These are phyloP conservation scores for Lepidochitona cinerea DNA, from an alignment of 2,888 invertebrate species.

Conservation along the genomic window DNA sequence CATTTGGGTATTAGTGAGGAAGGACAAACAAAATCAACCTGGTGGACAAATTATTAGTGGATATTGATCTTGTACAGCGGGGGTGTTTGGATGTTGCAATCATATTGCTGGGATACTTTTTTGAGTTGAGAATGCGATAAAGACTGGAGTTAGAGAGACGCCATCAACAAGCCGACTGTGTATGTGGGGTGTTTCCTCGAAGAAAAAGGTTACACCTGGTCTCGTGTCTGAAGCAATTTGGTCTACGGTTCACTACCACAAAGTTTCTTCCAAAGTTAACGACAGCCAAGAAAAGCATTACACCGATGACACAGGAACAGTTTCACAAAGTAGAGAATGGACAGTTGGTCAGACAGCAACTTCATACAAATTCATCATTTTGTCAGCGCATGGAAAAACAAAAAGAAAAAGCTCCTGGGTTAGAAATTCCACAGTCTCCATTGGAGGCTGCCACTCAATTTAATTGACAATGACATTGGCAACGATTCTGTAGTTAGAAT, in stretches of 20 bases:
- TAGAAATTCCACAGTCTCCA: neutral
- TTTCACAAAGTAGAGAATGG: neutral
- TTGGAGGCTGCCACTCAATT: no score
- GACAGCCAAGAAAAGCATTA: neutral
- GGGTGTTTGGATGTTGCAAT: neutral
- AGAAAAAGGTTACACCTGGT: neutral
- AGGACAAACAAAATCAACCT: neutral
- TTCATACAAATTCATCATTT: neutral
- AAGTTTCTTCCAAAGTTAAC: neutral
- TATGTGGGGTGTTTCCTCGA: neutral
- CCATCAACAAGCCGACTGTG: neutral
- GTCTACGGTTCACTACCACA: neutral
- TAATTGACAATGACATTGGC: no score
- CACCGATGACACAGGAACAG: neutral
- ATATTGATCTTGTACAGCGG: slow-evolving; percentile 29
- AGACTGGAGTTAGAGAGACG: neutral
- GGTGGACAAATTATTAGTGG: slow-evolving; percentile 5
- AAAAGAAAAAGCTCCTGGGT: neutral
- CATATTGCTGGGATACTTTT: neutral
- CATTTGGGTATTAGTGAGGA: slow-evolving; percentile 22
- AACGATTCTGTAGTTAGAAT: no score
- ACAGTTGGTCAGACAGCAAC: neutral
- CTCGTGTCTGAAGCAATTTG: neutral
- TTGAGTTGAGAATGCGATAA: neutral
- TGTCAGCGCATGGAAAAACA: neutral